Conservation (phyloP, 2,797 vertebrate genomes). For the Thamnophis elegans region DNA sequence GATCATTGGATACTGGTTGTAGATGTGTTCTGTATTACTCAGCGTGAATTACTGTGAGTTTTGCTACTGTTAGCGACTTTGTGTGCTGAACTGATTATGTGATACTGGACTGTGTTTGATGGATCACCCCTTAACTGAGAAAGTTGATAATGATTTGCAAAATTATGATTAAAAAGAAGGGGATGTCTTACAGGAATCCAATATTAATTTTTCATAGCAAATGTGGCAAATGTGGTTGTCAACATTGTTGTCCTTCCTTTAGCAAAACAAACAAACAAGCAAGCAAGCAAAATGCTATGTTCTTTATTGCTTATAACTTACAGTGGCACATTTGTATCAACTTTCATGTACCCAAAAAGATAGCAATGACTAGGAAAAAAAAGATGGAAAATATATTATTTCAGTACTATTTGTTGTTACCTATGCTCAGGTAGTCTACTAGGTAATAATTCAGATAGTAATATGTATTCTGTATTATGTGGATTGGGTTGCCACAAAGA, state of each 20-base stretch:
- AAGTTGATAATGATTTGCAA: background rate
- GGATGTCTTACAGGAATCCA: background rate
- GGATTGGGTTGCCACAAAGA: conserved; percentile 32
- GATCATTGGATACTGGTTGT: too few species aligned
- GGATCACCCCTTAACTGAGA: too few species aligned
- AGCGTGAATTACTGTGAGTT: too few species aligned
- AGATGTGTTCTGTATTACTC: too few species aligned
- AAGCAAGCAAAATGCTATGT: background rate
- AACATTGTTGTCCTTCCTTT: background rate
- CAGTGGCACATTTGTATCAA: background rate
- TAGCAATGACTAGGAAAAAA: background rate
- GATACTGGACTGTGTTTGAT: too few species aligned
- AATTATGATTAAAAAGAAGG: background rate
- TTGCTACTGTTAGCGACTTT: too few species aligned
- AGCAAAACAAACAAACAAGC: background rate
- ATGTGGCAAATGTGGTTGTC: background rate
- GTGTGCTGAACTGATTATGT: too few species aligned
- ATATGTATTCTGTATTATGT: background rate
- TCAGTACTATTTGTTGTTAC: background rate
- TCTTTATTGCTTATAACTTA: background rate
- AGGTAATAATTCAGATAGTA: background rate
- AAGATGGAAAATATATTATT: background rate
- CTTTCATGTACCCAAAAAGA: background rate
- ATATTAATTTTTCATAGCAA: background rate
- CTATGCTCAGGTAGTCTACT: background rate